Evolutionary conservation across 1,140 invertebrate genomes (phyloP), one percentile per base, ranked within the genome.

Genomic region (Eumeta japonica): DNA sequence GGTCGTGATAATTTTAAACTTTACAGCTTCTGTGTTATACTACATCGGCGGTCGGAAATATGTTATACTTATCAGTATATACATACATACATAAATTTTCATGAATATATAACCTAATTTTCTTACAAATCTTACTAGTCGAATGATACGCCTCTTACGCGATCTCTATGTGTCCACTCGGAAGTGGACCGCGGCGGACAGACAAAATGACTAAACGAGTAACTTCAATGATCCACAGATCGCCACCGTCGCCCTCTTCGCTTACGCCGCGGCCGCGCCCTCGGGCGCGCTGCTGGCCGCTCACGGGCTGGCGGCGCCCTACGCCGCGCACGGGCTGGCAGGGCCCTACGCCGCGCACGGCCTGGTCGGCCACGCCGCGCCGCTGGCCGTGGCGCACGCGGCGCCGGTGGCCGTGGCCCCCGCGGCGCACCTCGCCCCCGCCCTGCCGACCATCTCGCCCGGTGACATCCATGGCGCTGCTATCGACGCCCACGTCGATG

Each of bases 401-500:
- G 61, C 61, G 16, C 55, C 58, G 13, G 57, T 58, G 7, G 54
- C 71, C 10, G 63, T 58, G 14, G 56, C 66, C 28, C 39, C 41
- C 16, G 32, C 29, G 24, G 43, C 44, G 3, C 28, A 17, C 39
- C 38, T 41, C n/a, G 46, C 45, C 20, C 50, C 56, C 31, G 62
- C 57, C 19, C 50, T 54, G 13, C 64, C 67, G 37, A 66, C 67
- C 57, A 68, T 70, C 57, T 63, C 62, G 28, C 54, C 65, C 46
- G 59, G 64, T 45, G 58, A 67, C 58, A 36, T 65, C 50, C 59
- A 55, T 16, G 65, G 52, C 28, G 66, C 62, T 50, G 62, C 61
- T 41, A 63, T 66, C 55, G 67, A 65, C 43, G 72, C 74, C 14
- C 71, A 72, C 40, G 67, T 72, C n/a, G 63, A 62, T 0, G 63